phyloP scores from a whole-genome alignment of 2,888 invertebrate species.

The Pyrrhosoma nymphula region DNA sequence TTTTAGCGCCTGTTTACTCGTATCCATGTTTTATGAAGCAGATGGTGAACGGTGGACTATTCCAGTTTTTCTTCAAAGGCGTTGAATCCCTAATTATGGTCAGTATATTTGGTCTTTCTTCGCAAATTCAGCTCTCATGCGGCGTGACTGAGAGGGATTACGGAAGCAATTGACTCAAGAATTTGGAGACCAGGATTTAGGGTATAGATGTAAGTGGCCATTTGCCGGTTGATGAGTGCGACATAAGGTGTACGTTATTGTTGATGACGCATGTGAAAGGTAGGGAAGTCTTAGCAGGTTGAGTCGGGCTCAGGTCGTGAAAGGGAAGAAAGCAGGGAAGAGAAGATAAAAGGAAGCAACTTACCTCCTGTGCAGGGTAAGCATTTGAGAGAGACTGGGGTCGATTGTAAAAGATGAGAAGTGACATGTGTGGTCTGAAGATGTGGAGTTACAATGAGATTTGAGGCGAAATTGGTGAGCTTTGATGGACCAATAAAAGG shows the following conservation, averaged over 20 bases:
- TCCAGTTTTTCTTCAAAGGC: too few relatives aligned
- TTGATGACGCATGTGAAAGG: neutral
- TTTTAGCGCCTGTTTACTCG: too few relatives aligned
- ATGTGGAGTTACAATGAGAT: neutral
- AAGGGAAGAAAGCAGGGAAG: too few relatives aligned
- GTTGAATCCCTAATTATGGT: too few relatives aligned
- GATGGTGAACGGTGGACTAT: too few relatives aligned
- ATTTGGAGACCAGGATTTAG: neutral
- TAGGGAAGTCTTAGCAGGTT: neutral
- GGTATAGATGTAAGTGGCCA: conserved; percentile 23
- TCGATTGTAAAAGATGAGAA: neutral
- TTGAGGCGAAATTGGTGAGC: neutral
- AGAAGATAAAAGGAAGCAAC: neutral
- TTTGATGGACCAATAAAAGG: conserved; percentile 50
- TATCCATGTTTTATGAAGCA: too few relatives aligned
- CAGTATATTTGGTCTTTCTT: neutral
- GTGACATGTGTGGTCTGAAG: neutral
- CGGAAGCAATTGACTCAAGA: neutral
- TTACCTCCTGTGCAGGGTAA: neutral
- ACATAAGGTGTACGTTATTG: neutral
- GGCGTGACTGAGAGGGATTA: neutral
- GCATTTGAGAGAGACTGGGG: neutral
- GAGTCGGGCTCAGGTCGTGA: neutral
- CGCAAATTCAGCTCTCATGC: neutral
- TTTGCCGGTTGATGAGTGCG: neutral